Percentiles rank a stretch among this genome's conserved stretches.
Evolutionary conservation across 2,797 vertebrate genomes (phyloP).

Genomic region (Manis crassicaudata): DNA sequence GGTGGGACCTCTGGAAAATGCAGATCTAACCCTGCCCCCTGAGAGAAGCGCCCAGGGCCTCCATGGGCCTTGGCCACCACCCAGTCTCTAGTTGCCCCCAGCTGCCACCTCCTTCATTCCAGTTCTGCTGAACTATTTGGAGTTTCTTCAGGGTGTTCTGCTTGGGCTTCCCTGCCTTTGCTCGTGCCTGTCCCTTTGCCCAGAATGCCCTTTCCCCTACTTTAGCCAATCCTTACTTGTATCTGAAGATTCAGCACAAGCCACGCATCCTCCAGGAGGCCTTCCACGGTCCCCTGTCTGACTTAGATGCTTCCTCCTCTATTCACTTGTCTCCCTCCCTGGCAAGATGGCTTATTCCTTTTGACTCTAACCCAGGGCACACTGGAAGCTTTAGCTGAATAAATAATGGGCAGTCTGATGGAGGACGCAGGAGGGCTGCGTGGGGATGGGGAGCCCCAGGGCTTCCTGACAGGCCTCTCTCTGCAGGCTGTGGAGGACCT

Average conservation of each 20-base stretch:
- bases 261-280: background rate
- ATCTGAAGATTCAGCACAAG: background rate
- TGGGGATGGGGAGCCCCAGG: background rate
- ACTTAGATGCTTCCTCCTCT: background rate
- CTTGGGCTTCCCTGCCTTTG: background rate
- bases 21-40: background rate
- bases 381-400: background rate
- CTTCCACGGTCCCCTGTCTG: background rate
- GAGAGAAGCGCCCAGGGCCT: background rate
- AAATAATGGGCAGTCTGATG: background rate
- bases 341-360: background rate
- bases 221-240: background rate
- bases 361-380: background rate
- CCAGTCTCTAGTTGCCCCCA: background rate
- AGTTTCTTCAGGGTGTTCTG: background rate
- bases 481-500: constrained; percentile 95
- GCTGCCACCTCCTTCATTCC: background rate
- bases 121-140: background rate
- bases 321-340: background rate
- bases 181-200: background rate
- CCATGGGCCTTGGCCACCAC: background rate
- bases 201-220: background rate
- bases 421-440: background rate
- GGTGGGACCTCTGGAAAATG: background rate
- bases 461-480: background rate